Evolutionary conservation across 2,888 invertebrate genomes (phyloP).

Genomic region (Aspidiotus destructor): DNA sequence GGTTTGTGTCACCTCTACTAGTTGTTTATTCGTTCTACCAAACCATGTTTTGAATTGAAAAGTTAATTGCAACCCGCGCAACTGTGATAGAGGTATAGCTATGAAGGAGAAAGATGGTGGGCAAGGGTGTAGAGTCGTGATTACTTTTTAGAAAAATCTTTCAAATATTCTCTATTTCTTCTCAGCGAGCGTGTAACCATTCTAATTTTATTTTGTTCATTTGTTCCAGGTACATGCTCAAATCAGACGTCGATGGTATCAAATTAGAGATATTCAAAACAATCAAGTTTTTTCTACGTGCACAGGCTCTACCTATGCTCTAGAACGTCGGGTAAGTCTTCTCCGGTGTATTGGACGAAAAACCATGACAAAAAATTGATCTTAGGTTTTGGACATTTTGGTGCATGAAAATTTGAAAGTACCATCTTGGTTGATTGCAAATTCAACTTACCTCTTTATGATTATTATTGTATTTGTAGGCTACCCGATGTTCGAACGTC

Average conservation of each 20-base stretch:
- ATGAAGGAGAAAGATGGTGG: no score
- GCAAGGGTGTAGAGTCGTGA: neutral
- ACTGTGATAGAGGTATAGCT: no score
- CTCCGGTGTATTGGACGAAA: no score
- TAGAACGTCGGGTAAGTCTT: constrained; percentile 22
- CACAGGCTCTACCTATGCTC: constrained; percentile 24
- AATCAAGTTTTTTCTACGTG: constrained; percentile 28
- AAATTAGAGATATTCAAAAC: constrained; percentile 42
- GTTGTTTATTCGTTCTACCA: no score
- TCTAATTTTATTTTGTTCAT: neutral
- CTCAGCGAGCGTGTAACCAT: neutral
- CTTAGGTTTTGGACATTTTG: no score
- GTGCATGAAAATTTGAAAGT: no score
- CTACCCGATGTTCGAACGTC: constrained; percentile 15
- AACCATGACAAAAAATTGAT: no score
- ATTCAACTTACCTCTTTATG: no score
- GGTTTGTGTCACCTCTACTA: no score
- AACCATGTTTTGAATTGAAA: no score
- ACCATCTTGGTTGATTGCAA: no score
- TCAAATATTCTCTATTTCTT: neutral
- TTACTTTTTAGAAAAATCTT: neutral
- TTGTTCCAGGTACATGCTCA: constrained; percentile 58
- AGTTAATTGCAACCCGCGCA: no score
- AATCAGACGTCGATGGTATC: constrained; percentile 66
- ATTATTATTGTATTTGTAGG: neutral